These are phyloP conservation scores for Onthophagus taurus DNA, from an alignment of 1,140 invertebrate genomes.

Conservation along the genomic window DNA sequence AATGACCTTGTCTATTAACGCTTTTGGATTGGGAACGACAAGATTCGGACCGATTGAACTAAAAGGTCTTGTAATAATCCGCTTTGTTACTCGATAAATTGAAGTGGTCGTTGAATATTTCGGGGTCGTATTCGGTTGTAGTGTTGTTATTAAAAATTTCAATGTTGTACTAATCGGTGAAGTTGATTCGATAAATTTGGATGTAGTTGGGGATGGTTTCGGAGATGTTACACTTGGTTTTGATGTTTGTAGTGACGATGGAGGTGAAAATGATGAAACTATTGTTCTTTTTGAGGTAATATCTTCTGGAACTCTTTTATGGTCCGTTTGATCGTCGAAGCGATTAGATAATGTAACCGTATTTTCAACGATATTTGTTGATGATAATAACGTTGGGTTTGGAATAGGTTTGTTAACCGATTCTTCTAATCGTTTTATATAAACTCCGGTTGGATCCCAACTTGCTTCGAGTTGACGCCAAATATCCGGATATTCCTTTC, in stretches of 20 bases:
- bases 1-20: conserved; percentile 3
- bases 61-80: conserved; percentile 3
- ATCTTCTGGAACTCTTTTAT: background rate
- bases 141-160: too few species aligned
- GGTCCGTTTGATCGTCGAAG: conserved; percentile 15
- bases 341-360: conserved; percentile 13
- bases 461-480: conserved; percentile 44
- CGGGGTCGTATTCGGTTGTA: too few species aligned
- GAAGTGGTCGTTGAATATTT: background rate
- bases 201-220: background rate
- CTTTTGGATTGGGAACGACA: conserved; percentile 4
- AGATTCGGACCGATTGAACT: conserved; percentile 9
- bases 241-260: background rate
- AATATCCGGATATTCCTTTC: conserved; percentile 47
- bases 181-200: background rate
- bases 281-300: background rate
- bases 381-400: conserved; percentile 3
- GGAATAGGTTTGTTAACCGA: conserved; percentile 16
- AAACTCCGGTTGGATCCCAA: conserved; percentile 52
- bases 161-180: background rate
- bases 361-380: too few species aligned
- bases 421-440: conserved; percentile 35
- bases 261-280: background rate
- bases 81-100: background rate
- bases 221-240: background rate